Evolutionary conservation across 2,888 invertebrate genomes (phyloP), one percentile per base, ranked within the genome.

Genomic region (Netelia virgata): DNA sequence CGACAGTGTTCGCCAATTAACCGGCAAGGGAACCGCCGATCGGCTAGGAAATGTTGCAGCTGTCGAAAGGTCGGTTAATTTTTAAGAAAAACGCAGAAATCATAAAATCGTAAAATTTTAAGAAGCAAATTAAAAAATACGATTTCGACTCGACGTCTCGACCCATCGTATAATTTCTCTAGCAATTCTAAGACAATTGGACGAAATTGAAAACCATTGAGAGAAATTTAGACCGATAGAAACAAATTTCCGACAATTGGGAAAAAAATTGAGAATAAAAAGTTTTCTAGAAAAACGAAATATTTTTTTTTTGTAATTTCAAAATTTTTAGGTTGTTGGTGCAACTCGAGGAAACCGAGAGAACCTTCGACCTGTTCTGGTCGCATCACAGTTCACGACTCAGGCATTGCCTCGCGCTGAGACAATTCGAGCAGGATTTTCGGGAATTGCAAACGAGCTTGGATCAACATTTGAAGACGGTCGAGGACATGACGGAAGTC

Each of bases 321-420:
- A 28, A 28, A 28, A 28, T 92, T 93, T 95, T 89, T 94, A 97
- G 98, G 94, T 95, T 98, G 92, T 94, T 99, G 89, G 97, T 98
- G 82, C 98, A 98, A 94, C 94, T 98, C 91, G 98, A 98, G 94
- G 98, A 98, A 95, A 99, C 98, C 88, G 98, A 98, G 94, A 96
- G 96, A 90, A 97, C 98, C 87, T 99, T 99, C 94, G 98, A 98
- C 93, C 96, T 97, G 89, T 99, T 98, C 94, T 99, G 99, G 99
- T 96, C 96, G 79, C 96, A 97, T 90, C 99, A 99, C 95, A 97
- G 98, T 90, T 96, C 96, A 82, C 97, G 98, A 91, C 94, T 99
- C 91, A 96, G 97, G 90, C 97, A 98, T 93, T 98, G 98, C 94
- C 95, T 99, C 87, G 97, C 97, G 90, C 95, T 99, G 91, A 95